Percentiles rank a stretch among this genome's conserved stretches.
phyloP scores from a whole-genome alignment of 92 coral and sea anemone genomes.

The Palythoa heliodiscus region DNA sequence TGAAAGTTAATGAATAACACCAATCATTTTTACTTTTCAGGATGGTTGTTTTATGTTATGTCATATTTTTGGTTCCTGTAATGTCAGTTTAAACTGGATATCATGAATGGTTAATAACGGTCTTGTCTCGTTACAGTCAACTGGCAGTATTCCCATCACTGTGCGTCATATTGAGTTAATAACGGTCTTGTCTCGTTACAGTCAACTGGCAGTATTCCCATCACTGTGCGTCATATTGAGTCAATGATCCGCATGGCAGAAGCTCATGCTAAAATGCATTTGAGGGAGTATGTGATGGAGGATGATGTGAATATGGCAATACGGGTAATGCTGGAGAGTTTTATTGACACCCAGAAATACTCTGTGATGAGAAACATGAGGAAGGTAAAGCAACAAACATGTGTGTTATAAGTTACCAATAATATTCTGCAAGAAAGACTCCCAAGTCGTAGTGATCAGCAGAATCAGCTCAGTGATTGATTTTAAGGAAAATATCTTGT shows the following conservation, averaged over 20 bases:
- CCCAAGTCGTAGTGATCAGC: too few relatives aligned
- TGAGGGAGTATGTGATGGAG: constrained; percentile 89
- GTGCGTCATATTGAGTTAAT: constrained; percentile 98
- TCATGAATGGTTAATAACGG: background rate
- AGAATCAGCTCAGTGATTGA: too few relatives aligned
- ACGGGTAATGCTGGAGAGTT: constrained; percentile 98
- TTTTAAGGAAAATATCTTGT: too few relatives aligned
- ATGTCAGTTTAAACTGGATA: background rate
- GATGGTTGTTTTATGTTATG: too few relatives aligned
- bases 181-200: constrained; percentile 1
- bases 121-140: constrained; percentile 60
- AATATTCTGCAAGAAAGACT: too few relatives aligned
- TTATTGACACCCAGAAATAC: constrained; percentile 97
- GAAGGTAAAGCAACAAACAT: constrained; percentile 60
- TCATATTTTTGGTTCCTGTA: too few relatives aligned
- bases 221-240: constrained; percentile 97
- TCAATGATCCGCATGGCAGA: constrained; percentile 99
- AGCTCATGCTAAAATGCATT: constrained; percentile 95
- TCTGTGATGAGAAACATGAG: constrained; percentile 98
- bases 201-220: constrained; percentile 98
- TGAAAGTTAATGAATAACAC: too few relatives aligned
- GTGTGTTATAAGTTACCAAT: background rate
- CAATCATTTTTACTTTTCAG: too few relatives aligned
- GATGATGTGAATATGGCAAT: constrained; percentile 99
- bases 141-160: constrained; percentile 95